Conservation (phyloP, 1,140 invertebrate genomes). For the Lepidostoma basale region DNA sequence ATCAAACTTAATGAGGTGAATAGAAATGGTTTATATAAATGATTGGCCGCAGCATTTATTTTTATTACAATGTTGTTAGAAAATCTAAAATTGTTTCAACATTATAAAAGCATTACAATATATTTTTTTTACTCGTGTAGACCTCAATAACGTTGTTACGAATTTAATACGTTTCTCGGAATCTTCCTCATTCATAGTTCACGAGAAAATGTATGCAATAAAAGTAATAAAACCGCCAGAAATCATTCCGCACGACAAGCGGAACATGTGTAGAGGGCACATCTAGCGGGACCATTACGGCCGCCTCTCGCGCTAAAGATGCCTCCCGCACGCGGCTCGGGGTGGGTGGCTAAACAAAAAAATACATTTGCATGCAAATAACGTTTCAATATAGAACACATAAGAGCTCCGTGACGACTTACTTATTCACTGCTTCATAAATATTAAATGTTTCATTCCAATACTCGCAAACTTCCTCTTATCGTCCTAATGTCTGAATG, state of each 20-base stretch:
- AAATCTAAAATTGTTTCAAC: too few species aligned
- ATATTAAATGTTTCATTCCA: slow-evolving; percentile 45
- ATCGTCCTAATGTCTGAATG: slow-evolving; percentile 25
- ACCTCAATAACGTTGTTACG: too few species aligned
- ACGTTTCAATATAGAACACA: slow-evolving; percentile 44
- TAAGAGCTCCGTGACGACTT: slow-evolving; percentile 42
- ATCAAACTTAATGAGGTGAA: too few species aligned
- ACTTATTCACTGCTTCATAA: slow-evolving; percentile 45
- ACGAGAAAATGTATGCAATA: too few species aligned
- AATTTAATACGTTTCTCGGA: too few species aligned
- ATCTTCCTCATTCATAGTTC: too few species aligned
- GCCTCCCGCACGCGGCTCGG: neutral
- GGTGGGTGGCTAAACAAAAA: slow-evolving; percentile 4
- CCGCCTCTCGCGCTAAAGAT: slow-evolving; percentile 16
- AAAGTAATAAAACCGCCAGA: slow-evolving; percentile 16
- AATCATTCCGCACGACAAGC: slow-evolving; percentile 2
- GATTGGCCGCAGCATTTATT: too few species aligned
- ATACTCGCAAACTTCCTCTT: slow-evolving; percentile 39
- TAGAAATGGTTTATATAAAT: too few species aligned
- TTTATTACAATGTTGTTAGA: too few species aligned
- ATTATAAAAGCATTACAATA: too few species aligned
- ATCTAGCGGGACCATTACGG: neutral
- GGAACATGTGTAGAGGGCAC: neutral
- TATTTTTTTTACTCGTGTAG: too few species aligned
- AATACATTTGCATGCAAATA: slow-evolving; percentile 44